phyloP scores from a whole-genome alignment of 1,140 invertebrate genomes.

The Heliconius hewitsoni region DNA sequence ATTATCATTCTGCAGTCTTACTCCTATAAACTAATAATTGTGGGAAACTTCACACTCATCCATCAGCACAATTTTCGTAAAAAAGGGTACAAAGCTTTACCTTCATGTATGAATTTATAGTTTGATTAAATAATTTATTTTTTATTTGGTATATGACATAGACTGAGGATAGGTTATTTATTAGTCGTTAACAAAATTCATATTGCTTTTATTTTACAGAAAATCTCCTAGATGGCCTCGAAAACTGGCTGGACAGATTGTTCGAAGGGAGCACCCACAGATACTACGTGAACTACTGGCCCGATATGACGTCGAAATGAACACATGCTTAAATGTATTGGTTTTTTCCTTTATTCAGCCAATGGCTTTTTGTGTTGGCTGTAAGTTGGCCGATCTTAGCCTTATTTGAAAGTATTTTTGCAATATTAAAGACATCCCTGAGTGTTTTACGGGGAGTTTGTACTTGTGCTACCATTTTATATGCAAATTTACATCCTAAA shows the following conservation, averaged over 20 bases:
- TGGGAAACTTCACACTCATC: too few relatives aligned
- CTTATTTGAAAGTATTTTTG: background rate
- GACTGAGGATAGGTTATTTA: too few relatives aligned
- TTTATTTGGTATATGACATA: too few relatives aligned
- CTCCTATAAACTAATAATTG: too few relatives aligned
- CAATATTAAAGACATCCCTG: background rate
- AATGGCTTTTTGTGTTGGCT: slow-evolving; percentile 3
- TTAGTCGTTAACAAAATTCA: background rate
- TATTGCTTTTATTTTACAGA: background rate
- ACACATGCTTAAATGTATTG: background rate
- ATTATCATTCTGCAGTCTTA: too few relatives aligned
- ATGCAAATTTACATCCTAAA: background rate
- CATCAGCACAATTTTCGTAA: too few relatives aligned
- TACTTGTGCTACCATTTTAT: background rate
- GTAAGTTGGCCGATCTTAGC: background rate
- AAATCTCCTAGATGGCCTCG: slow-evolving; percentile 91
- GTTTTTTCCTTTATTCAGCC: background rate
- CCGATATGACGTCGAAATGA: slow-evolving; percentile 86
- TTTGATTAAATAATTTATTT: too few relatives aligned
- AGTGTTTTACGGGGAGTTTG: background rate
- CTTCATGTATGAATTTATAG: too few relatives aligned
- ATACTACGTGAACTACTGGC: slow-evolving; percentile 98
- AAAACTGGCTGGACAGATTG: slow-evolving; percentile 97
- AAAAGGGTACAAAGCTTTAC: too few relatives aligned
- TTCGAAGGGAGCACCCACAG: slow-evolving; percentile 97